Conservation (phyloP, 2,113 vertebrate species). For the Chaetura pelagica region DNA sequence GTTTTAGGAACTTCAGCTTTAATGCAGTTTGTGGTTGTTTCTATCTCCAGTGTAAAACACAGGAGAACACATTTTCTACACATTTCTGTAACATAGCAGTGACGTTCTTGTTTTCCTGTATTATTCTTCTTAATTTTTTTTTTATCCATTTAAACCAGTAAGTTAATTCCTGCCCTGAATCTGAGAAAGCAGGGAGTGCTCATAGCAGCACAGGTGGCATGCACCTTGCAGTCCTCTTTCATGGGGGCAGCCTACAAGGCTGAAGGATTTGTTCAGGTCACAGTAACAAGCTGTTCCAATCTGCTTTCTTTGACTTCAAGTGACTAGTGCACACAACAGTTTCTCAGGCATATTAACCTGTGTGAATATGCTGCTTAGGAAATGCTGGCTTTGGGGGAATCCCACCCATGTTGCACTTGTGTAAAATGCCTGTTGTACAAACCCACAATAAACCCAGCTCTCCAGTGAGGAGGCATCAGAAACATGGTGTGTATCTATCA, state of each 20-base stretch:
- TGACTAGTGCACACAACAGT: not conserved
- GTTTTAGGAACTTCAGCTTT: not conserved
- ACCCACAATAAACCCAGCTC: not conserved
- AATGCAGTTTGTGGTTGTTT: not conserved
- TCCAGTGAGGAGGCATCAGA: not conserved
- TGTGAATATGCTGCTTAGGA: not conserved
- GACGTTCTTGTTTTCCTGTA: not conserved
- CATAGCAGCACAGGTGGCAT: accelerated
- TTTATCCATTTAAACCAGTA: not conserved
- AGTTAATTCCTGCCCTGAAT: not conserved
- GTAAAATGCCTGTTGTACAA: not conserved
- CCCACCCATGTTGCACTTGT: not conserved
- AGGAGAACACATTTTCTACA: not conserved
- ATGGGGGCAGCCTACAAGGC: not conserved
- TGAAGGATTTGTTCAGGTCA: not conserved
- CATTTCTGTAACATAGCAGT: not conserved
- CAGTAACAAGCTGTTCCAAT: not conserved
- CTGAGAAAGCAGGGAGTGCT: not conserved
- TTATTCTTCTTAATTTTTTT: not conserved
- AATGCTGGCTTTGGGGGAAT: not conserved
- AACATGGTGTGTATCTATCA: accelerated
- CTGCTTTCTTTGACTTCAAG: not conserved
- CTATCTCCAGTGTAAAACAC: not conserved
- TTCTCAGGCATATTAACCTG: not conserved
- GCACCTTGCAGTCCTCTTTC: not conserved